Evolutionary conservation across 2,888 invertebrate genomes (phyloP).

Genomic region (Mesodorylaimus sp.): DNA sequence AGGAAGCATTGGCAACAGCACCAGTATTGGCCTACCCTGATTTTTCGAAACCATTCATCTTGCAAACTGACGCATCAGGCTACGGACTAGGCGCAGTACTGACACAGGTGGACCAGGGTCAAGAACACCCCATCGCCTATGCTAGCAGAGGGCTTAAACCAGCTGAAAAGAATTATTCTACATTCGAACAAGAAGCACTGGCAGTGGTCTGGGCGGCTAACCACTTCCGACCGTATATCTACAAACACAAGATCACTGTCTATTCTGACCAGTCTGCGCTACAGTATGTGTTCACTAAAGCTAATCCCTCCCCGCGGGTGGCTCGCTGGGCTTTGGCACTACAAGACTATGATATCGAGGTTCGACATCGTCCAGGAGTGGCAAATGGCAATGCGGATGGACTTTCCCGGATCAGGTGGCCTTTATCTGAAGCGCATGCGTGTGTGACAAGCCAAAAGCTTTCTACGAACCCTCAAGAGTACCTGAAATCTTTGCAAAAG

Average conservation of each 20-base stretch:
- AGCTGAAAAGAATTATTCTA: conserved; percentile 30
- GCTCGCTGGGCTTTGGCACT: conserved; percentile 33
- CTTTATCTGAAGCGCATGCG: no score
- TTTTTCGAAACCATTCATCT: conserved; percentile 15
- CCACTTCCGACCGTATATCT: conserved; percentile 32
- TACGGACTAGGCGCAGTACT: conserved; percentile 20
- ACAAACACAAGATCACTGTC: conserved; percentile 23
- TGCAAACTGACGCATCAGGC: conserved; percentile 21
- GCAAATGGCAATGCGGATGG: conserved; percentile 30
- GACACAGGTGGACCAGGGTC: conserved; percentile 13
- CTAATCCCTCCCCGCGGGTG: conserved; percentile 32
- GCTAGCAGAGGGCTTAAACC: conserved; percentile 12
- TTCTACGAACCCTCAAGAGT: no score
- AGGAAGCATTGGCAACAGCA: conserved; percentile 6
- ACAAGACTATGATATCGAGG: conserved; percentile 27
- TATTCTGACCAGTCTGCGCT: conserved; percentile 35
- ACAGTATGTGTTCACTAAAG: conserved; percentile 33
- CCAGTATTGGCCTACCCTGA: conserved; percentile 18
- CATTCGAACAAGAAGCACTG: conserved; percentile 30
- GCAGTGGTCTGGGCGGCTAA: conserved; percentile 26
- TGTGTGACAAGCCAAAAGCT: no score
- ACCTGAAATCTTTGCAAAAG: neutral
- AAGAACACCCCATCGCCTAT: conserved; percentile 15
- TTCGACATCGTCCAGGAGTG: conserved; percentile 30
- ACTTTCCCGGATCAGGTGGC: conserved; percentile 26